A percentile compares a stretch with the other conserved stretches of the same genome.
Conservation (phyloP, 2,113 vertebrate species). For the Cacatua alba region DNA sequence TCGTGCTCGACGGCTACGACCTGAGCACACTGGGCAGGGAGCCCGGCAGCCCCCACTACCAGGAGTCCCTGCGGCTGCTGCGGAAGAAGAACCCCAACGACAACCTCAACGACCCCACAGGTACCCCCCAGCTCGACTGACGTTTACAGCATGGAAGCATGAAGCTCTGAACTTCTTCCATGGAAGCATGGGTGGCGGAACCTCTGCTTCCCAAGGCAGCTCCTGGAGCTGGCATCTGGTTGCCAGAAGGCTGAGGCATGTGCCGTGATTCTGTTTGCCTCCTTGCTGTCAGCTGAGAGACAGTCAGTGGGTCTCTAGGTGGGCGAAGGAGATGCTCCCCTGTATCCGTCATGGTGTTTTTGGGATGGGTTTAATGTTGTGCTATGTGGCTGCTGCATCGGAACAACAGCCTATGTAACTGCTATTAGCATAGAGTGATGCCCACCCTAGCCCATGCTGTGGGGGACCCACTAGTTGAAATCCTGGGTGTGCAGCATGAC, state of each 20-base stretch:
- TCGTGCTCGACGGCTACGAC: constrained; percentile 91
- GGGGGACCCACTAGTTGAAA: not conserved
- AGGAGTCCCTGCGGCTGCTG: constrained; percentile 76
- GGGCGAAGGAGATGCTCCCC: not conserved
- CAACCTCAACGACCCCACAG: constrained; percentile 87
- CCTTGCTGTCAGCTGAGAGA: not conserved
- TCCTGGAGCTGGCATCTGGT: not conserved
- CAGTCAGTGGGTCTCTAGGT: accelerated
- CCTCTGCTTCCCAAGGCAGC: not conserved
- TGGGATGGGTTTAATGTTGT: not conserved
- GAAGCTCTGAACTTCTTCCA: no score
- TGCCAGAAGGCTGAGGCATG: not conserved
- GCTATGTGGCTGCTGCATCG: not conserved
- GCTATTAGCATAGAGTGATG: not conserved
- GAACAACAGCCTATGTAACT: not conserved
- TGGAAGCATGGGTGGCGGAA: not conserved
- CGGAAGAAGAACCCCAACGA: constrained; percentile 83
- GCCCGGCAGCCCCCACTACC: constrained; percentile 71
- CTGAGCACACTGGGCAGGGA: constrained; percentile 86
- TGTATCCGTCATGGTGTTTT: not conserved
- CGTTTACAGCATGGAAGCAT: not conserved
- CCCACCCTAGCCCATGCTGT: accelerated
- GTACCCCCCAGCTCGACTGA: constrained; percentile 58
- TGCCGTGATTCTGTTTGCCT: accelerated
- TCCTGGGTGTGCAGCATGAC: accelerated